These are phyloP conservation scores for Drosophila diplacantha DNA, from an alignment of 2,888 invertebrate species.

Conservation along the genomic window DNA sequence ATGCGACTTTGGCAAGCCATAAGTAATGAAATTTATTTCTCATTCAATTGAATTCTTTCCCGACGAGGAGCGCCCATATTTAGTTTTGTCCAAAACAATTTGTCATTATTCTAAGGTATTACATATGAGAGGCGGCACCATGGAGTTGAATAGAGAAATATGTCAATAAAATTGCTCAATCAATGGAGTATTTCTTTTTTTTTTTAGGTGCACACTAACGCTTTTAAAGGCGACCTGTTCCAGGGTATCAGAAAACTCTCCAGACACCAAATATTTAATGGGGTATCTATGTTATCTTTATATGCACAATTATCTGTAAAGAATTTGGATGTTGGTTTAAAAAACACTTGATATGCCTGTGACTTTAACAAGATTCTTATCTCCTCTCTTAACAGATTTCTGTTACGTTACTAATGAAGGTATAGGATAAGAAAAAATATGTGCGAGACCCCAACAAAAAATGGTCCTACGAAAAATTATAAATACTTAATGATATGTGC, in stretches of 20 bases:
- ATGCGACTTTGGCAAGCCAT: conserved; percentile 50
- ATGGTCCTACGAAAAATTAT: too few species aligned
- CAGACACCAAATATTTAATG: neutral
- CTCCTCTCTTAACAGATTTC: neutral
- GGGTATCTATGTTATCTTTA: conserved; percentile 1
- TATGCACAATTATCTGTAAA: neutral
- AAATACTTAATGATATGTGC: neutral
- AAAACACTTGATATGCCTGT: neutral
- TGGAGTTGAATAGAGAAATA: conserved; percentile 1
- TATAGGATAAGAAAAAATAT: neutral
- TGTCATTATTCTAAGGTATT: conserved; percentile 32
- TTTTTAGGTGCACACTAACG: neutral
- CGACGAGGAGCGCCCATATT: conserved; percentile 33
- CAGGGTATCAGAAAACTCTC: neutral
- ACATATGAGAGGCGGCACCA: neutral
- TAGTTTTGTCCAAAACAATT: conserved; percentile 31
- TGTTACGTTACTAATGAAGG: neutral
- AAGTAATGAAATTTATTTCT: conserved; percentile 53
- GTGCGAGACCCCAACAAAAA: neutral
- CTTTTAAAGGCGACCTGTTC: neutral
- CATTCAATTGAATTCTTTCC: conserved; percentile 53
- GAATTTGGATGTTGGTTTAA: conserved; percentile 6
- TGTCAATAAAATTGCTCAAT: neutral
- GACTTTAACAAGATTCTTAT: neutral
- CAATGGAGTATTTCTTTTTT: neutral